phyloP scores from a whole-genome alignment of 1,140 invertebrate genomes.

The Gryon sp. region DNA sequence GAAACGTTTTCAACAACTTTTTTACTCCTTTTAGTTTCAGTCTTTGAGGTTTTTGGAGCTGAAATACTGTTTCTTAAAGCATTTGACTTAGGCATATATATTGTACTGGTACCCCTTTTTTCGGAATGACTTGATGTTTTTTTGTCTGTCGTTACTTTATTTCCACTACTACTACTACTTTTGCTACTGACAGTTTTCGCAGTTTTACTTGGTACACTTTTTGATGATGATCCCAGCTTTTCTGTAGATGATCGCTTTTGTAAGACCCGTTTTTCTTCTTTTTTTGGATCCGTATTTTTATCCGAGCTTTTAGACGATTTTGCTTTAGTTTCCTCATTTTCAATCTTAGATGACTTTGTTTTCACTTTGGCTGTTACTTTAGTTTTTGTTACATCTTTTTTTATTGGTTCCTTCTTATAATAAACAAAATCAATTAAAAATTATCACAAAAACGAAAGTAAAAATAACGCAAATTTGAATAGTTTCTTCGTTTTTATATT shows the following conservation, averaged over 20 bases:
- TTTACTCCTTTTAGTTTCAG: slow-evolving; percentile 1
- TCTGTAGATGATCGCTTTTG: slow-evolving; percentile 1
- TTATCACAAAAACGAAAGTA: neutral
- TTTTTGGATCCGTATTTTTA: slow-evolving; percentile 53
- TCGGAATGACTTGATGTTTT: slow-evolving; percentile 18
- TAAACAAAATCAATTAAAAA: neutral
- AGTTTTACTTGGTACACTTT: slow-evolving; percentile 12
- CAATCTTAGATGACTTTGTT: slow-evolving; percentile 8
- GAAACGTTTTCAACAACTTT: no score
- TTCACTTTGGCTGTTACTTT: slow-evolving; percentile 12
- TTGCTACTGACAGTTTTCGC: neutral
- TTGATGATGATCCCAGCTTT: neutral
- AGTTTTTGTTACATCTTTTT: slow-evolving; percentile 17
- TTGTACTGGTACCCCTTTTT: slow-evolving; percentile 48
- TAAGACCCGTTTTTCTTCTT: neutral
- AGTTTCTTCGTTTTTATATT: no score
- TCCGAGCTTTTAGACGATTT: slow-evolving; percentile 26
- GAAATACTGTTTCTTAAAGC: slow-evolving; percentile 42
- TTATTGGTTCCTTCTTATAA: slow-evolving; percentile 33
- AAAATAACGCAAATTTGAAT: neutral
- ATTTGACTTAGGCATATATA: slow-evolving; percentile 51
- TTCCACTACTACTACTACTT: slow-evolving; percentile 4
- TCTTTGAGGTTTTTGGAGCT: slow-evolving; percentile 15
- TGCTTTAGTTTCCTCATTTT: slow-evolving; percentile 29
- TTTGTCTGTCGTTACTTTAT: slow-evolving; percentile 1